A percentile compares a stretch with the other conserved stretches of the same genome.
Conservation (phyloP, 2,113 vertebrate genomes). For the Oxygymnocypris stewartii region DNA sequence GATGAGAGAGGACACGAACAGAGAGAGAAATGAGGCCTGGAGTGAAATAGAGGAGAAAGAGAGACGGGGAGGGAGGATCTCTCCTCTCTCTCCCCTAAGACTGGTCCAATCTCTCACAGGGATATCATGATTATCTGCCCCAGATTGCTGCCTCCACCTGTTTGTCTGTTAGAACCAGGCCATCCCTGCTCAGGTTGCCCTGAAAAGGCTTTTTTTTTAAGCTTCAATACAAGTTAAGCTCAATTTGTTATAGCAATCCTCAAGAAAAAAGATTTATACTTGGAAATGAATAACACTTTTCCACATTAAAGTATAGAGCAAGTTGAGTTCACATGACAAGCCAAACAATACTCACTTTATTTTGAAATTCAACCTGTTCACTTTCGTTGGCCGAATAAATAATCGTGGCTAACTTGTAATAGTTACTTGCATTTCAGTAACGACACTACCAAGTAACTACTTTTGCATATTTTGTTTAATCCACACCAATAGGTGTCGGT, state of each 20-base stretch:
- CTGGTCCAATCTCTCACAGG: not conserved
- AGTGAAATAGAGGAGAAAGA: conserved; percentile 18
- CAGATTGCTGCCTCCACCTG: conserved; percentile 23
- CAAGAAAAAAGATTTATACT: not conserved
- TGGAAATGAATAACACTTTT: not conserved
- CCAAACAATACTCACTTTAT: not conserved
- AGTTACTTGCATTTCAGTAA: not conserved
- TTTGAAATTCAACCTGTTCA: not conserved
- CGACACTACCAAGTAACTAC: not conserved
- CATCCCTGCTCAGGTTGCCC: not conserved
- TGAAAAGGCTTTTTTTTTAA: conserved; percentile 1
- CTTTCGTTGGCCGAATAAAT: not conserved
- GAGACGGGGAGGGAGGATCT: not conserved
- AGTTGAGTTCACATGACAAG: not conserved
- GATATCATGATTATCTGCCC: conserved; percentile 17
- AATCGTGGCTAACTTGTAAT: not conserved
- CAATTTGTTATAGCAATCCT: not conserved
- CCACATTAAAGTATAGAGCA: not conserved
- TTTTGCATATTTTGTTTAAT: not conserved
- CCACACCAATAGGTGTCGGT: not conserved
- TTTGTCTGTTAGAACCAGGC: not conserved
- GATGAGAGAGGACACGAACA: conserved; percentile 16
- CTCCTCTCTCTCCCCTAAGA: conserved; percentile 9
- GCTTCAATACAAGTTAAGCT: not conserved
- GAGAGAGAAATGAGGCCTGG: conserved; percentile 1